Evolutionary conservation across 2,113 vertebrate genomes (phyloP).

Genomic region (Centropus unirufus): DNA sequence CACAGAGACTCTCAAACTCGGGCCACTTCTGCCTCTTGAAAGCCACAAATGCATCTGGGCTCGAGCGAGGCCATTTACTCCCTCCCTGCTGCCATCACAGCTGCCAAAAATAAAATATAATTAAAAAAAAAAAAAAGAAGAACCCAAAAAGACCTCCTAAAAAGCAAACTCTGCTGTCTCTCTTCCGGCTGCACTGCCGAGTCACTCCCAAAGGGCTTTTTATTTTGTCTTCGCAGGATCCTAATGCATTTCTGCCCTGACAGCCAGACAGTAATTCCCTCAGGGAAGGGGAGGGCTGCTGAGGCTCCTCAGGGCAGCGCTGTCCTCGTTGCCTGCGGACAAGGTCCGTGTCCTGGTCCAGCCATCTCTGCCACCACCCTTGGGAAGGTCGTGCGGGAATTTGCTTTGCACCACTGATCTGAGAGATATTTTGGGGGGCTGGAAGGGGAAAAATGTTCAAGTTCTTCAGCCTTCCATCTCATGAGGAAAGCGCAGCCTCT

Average conservation of each 20-base stretch:
- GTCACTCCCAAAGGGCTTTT: constrained; percentile 7
- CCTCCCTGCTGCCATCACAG: not conserved
- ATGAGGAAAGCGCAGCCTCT: not conserved
- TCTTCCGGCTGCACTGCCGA: not conserved
- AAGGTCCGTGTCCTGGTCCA: accelerated
- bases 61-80: not conserved
- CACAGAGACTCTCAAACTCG: not conserved
- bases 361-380: accelerated
- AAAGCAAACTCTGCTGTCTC: not conserved
- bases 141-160: not conserved
- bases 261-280: not conserved
- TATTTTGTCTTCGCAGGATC: not conserved
- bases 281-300: not conserved
- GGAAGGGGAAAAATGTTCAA: accelerated
- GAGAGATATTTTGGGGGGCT: accelerated
- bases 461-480: not conserved
- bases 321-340: accelerated
- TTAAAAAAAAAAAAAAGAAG: not conserved
- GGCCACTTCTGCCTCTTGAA: not conserved
- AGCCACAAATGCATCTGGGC: constrained; percentile 31
- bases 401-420: accelerated
- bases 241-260: not conserved
- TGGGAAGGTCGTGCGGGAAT: not conserved
- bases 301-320: not conserved
- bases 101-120: constrained; percentile 43